Evolutionary conservation across 64 coral and sea anemone genomes (phyloP).

Genomic region (Dendronephthya gigantea): DNA sequence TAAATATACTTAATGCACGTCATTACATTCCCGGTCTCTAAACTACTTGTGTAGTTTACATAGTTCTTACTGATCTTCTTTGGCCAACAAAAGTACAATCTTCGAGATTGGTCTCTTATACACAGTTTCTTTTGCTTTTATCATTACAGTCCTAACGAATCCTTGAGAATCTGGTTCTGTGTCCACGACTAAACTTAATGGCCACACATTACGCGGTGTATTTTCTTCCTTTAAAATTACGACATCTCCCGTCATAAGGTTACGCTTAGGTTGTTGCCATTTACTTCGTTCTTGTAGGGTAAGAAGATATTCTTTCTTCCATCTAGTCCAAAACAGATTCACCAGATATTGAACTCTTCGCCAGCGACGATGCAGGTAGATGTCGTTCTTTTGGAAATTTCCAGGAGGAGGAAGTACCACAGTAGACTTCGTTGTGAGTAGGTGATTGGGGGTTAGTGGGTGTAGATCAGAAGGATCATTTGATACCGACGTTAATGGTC

Average conservation of each 20-base stretch:
- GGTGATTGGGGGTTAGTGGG: slow-evolving; percentile 3
- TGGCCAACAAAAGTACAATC: background rate
- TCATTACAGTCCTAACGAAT: slow-evolving; percentile 2
- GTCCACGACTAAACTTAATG: background rate
- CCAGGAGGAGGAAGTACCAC: background rate
- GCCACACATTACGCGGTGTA: slow-evolving; percentile 1
- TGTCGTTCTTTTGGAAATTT: background rate
- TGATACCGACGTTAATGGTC: background rate
- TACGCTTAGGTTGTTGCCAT: background rate
- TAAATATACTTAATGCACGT: background rate
- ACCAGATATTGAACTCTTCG: background rate
- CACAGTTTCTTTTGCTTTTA: background rate
- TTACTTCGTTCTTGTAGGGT: background rate
- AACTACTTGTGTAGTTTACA: background rate
- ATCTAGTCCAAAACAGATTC: background rate
- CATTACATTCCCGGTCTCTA: slow-evolving; percentile 7
- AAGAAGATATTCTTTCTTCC: slow-evolving; percentile 4
- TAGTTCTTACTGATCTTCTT: background rate
- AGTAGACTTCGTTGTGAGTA: background rate
- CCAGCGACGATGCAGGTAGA: slow-evolving; percentile 1
- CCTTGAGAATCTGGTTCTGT: slow-evolving; percentile 11
- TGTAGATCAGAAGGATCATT: background rate
- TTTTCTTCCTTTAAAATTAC: slow-evolving; percentile 6
- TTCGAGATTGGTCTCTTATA: slow-evolving; percentile 8
- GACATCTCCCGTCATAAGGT: background rate